Evolutionary conservation across 2,113 vertebrate species (phyloP).

Genomic region (Pontoporia blainvillei): DNA sequence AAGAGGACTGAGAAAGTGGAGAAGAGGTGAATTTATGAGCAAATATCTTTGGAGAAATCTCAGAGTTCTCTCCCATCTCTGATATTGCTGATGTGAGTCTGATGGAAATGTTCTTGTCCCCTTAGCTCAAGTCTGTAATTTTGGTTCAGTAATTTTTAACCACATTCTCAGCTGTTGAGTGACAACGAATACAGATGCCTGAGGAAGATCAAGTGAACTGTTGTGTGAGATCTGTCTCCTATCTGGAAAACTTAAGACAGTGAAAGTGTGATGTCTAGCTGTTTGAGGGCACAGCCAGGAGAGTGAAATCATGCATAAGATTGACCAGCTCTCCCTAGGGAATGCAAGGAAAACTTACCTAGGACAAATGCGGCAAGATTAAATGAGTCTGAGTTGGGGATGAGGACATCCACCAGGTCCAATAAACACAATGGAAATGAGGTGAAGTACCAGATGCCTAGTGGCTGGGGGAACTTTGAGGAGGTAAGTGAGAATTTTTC

Average conservation of each 20-base stretch:
- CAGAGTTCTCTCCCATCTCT: neutral
- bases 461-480: neutral
- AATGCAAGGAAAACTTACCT: neutral
- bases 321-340: neutral
- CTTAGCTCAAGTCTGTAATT: neutral
- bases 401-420: neutral
- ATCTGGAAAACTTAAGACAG: neutral
- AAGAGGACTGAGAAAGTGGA: neutral
- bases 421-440: neutral
- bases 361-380: neutral
- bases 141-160: neutral
- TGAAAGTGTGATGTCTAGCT: neutral
- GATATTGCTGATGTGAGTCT: neutral
- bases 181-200: neutral
- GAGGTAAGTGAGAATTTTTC: neutral
- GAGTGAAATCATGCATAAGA: neutral
- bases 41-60: neutral
- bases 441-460: neutral
- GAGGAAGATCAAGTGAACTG: neutral
- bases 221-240: neutral
- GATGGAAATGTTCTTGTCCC: neutral
- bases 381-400: neutral
- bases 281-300: neutral
- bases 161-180: neutral
- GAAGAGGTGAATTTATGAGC: neutral